Base-by-base conservation (phyloP, 1,140 invertebrate species). In the Heliconius congener region DNA sequence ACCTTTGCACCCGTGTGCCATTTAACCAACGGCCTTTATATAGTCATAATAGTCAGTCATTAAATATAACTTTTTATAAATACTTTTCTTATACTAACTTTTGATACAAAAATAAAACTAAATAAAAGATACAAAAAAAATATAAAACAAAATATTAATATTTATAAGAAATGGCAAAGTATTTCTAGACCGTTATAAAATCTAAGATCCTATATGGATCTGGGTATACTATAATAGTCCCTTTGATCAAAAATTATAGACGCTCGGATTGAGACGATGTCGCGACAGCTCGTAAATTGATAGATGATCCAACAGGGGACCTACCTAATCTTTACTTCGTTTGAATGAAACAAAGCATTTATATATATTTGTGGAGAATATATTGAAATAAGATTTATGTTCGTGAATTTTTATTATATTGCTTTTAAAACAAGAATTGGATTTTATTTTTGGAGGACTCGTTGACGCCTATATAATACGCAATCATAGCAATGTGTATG, bases 251-350 rank as follows among this genome's bases (percentile, higher is more conserved):
- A 73, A 73, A 66, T 66, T 66, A 66, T 66, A 66, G 60, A 66
- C 60, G 60, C 60, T 66, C 27, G 78, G 86, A 91, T 87, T 91
- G 88, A 85, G 83, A 86, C 82, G 83, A 84, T 81, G 82, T 81
- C 77, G 72, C 81, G 75, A 71, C 83, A 66, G 60, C 60, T 80
- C 81, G 76, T 85, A 83, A 86, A 84, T 87, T 89, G 89, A 91
- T 89, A 84, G 85, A 90, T 89, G 81, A 73, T 73, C 66, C 73
- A 77, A 72, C 76, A 76, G 74, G 82, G 83, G 80, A 81, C 73
- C 77, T 76, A 81, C 73, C 77, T 76, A 82, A 84, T 82, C 81
- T 88, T 81, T 66, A 30, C 60, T 13, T 30, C 60, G 60, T 66
- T 66, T 30, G 60, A 66, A 66, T 66, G 60, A 66, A 66, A 66